Evolutionary conservation across 1,140 invertebrate genomes (phyloP).

Genomic region (Streblospio benedicti): DNA sequence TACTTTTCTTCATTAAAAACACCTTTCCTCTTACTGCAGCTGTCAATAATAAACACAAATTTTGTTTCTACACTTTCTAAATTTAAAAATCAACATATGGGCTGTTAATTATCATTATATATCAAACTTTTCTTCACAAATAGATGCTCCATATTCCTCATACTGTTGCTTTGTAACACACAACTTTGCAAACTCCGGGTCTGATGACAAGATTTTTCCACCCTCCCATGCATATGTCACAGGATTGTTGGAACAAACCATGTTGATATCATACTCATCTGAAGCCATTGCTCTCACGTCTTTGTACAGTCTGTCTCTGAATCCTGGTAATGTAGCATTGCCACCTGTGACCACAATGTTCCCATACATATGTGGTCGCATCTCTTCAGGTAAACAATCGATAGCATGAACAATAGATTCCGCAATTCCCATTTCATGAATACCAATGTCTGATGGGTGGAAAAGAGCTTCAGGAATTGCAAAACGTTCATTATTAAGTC

Average conservation of each 20-base stretch:
- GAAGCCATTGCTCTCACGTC: constrained; percentile 72
- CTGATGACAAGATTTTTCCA: constrained; percentile 64
- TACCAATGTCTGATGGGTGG: constrained; percentile 87
- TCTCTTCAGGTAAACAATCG: constrained; percentile 47
- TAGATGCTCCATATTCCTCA: constrained; percentile 69
- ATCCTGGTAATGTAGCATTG: constrained; percentile 63
- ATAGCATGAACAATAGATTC: constrained; percentile 66
- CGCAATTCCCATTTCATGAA: constrained; percentile 85
- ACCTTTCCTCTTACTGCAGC: no score
- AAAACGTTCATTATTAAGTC: constrained; percentile 77
- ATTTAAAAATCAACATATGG: no score
- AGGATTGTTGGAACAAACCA: constrained; percentile 58
- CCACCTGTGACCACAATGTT: constrained; percentile 93
- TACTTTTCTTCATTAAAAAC: no score
- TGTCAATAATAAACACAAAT: no score
- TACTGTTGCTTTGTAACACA: constrained; percentile 75
- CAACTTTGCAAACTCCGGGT: constrained; percentile 61
- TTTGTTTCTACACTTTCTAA: no score
- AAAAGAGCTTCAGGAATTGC: constrained; percentile 90
- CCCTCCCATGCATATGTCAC: constrained; percentile 76
- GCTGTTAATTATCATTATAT: constrained; percentile 50
- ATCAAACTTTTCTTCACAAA: constrained; percentile 64
- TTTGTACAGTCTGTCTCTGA: constrained; percentile 63
- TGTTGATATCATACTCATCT: constrained; percentile 63
- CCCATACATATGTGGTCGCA: constrained; percentile 69